Conservation (phyloP, 2,888 invertebrate species). For the Hirtodrosophila alboralis region DNA sequence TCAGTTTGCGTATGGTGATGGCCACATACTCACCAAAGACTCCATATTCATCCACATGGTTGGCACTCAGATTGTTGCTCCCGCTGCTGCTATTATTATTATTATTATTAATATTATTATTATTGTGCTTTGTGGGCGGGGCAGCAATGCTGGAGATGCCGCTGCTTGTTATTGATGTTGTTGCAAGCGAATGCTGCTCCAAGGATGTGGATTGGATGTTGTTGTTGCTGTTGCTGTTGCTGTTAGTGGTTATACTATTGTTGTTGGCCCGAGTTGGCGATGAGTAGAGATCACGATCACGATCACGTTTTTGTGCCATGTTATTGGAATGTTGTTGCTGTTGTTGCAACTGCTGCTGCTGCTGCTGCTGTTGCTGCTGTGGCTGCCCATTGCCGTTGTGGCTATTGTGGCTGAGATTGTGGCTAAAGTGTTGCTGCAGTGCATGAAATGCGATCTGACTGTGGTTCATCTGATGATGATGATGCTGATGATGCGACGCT, state of each 20-base stretch:
- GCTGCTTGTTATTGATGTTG: conserved; percentile 43
- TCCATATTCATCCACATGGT: conserved; percentile 80
- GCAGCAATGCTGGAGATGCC: conserved; percentile 46
- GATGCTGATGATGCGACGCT: conserved; percentile 31
- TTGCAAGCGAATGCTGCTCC: conserved; percentile 28
- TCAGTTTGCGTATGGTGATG: conserved; percentile 82
- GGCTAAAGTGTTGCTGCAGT: conserved; percentile 70
- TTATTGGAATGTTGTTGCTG: conserved; percentile 78
- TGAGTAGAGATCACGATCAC: conserved; percentile 76
- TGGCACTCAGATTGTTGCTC: conserved; percentile 29
- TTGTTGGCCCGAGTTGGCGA: conserved; percentile 50
- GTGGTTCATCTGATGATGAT: conserved; percentile 63
- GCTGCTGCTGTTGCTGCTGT: conserved; percentile 47
- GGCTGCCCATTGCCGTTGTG: conserved; percentile 57
- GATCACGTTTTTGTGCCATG: conserved; percentile 78
- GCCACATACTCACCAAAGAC: conserved; percentile 83
- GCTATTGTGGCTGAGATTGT: conserved; percentile 57
- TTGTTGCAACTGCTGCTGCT: conserved; percentile 48
- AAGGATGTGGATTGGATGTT: conserved; percentile 38
- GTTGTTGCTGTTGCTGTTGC: conserved; percentile 24
- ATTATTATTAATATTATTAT: conserved; percentile 16
- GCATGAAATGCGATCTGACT: conserved; percentile 73
- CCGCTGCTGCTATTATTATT: conserved; percentile 14
- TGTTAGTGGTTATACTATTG: conserved; percentile 29
- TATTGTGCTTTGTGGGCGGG: conserved; percentile 25